Percentiles rank a stretch among this genome's conserved stretches.
These are phyloP conservation scores for Bradypodion pumilum DNA, from an alignment of 2,797 vertebrate species.

Conservation along the genomic window DNA sequence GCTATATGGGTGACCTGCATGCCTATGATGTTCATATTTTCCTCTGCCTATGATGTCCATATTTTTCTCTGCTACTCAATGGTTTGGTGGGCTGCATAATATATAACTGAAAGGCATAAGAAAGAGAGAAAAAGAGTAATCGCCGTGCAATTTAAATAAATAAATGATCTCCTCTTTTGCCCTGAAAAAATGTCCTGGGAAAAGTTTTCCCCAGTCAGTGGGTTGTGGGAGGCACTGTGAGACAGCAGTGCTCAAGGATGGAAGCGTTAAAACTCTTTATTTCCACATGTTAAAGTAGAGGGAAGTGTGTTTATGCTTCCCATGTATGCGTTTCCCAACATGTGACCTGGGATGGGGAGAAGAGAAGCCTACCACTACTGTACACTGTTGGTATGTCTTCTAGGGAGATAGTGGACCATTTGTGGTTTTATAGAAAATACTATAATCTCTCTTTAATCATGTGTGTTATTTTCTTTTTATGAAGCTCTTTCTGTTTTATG, in stretches of 20 bases:
- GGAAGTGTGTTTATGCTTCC: background rate
- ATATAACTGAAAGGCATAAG: background rate
- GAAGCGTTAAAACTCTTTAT: background rate
- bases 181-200: too few relatives aligned
- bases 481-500: background rate
- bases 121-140: background rate
- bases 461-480: background rate
- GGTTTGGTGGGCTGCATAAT: background rate
- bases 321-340: background rate
- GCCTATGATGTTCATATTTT: background rate
- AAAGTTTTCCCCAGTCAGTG: background rate
- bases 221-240: background rate
- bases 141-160: too few relatives aligned
- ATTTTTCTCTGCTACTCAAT: background rate
- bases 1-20: background rate
- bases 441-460: background rate
- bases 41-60: background rate
- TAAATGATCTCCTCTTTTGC: background rate
- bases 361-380: background rate
- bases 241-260: background rate
- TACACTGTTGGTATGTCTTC: slow-evolving; percentile 4
- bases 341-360: background rate
- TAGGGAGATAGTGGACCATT: slow-evolving; percentile 33
- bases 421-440: background rate
- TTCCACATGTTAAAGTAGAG: background rate